Evolutionary conservation across 2,888 invertebrate genomes (phyloP).

Genomic region (Cataglyphis livida): DNA sequence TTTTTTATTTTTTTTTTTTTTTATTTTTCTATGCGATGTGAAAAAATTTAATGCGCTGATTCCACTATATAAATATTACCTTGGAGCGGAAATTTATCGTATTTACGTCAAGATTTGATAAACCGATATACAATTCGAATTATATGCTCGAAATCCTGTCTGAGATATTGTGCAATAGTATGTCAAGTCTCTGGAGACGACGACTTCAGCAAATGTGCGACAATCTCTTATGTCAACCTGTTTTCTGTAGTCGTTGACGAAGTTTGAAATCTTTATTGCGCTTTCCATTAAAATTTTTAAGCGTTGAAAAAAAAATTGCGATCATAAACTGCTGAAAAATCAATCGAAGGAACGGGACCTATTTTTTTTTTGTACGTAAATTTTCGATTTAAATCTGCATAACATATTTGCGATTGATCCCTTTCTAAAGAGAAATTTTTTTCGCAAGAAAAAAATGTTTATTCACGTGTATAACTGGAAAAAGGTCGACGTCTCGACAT

Average conservation of each 20-base stretch:
- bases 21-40: neutral
- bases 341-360: neutral
- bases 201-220: neutral
- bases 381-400: neutral
- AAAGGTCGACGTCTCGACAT: neutral
- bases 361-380: neutral
- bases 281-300: neutral
- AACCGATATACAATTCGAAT: neutral
- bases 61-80: neutral
- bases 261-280: neutral
- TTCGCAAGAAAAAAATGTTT: neutral
- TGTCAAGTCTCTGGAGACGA: neutral
- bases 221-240: slow-evolving; percentile 12
- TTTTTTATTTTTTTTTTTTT: neutral
- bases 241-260: slow-evolving; percentile 3
- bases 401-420: neutral
- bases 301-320: neutral
- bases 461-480: neutral
- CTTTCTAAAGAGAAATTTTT: neutral
- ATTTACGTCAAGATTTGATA: slow-evolving; percentile 5
- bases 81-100: neutral
- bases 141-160: slow-evolving; percentile 13
- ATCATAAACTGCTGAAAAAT: neutral
- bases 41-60: neutral
- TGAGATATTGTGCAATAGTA: neutral